Conservation (phyloP, 2,888 invertebrate genomes). For the Hirtodrosophila histrioides region DNA sequence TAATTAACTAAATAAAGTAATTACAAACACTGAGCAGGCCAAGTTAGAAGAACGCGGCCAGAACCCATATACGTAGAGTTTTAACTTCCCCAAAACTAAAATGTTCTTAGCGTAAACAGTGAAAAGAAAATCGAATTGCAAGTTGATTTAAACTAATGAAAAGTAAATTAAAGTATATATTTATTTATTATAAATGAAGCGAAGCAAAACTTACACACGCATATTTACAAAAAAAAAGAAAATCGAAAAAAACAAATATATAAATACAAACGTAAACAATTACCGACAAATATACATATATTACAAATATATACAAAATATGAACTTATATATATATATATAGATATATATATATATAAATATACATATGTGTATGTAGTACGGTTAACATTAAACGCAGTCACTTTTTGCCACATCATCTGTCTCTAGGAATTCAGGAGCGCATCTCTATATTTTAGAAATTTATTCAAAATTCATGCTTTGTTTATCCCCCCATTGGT, state of each 20-base stretch:
- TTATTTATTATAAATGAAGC: slow-evolving; percentile 64
- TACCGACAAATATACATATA: slow-evolving; percentile 54
- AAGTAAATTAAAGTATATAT: slow-evolving; percentile 49
- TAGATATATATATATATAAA: slow-evolving; percentile 19
- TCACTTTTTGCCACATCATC: slow-evolving; percentile 47
- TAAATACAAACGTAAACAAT: slow-evolving; percentile 50
- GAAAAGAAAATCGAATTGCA: slow-evolving; percentile 42
- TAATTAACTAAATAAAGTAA: slow-evolving; percentile 9
- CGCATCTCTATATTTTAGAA: slow-evolving; percentile 9
- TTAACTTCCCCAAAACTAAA: slow-evolving; percentile 71
- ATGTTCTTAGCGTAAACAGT: slow-evolving; percentile 48
- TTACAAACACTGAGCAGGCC: slow-evolving; percentile 21
- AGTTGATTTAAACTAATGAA: slow-evolving; percentile 54
- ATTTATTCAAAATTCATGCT: slow-evolving; percentile 17
- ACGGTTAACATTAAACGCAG: slow-evolving; percentile 48
- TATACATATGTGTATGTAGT: slow-evolving; percentile 49
- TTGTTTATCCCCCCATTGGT: slow-evolving; percentile 40
- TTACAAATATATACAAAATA: slow-evolving; percentile 52
- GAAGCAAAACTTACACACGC: slow-evolving; percentile 55
- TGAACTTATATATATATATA: slow-evolving; percentile 45
- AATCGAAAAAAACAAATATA: slow-evolving; percentile 23
- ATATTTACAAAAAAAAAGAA: slow-evolving; percentile 65
- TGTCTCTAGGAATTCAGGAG: slow-evolving; percentile 7
- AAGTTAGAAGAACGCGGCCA: slow-evolving; percentile 25
- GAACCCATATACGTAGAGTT: slow-evolving; percentile 75